phyloP scores from a whole-genome alignment of 2,888 invertebrate genomes.

The Priocnemis perturbator region DNA sequence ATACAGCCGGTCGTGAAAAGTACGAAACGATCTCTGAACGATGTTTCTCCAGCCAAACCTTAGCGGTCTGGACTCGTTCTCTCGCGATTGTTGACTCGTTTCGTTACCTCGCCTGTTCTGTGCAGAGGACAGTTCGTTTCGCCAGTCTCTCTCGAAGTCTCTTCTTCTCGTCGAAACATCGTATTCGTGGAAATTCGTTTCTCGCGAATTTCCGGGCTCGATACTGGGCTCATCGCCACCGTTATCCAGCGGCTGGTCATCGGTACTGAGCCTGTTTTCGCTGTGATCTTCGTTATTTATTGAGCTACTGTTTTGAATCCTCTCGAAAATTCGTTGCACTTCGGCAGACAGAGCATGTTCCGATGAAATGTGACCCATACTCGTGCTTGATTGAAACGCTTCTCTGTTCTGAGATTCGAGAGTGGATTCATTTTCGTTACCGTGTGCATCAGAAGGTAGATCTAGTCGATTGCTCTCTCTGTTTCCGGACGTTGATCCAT shows the following conservation, averaged over 20 bases:
- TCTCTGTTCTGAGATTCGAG: slow-evolving; percentile 17
- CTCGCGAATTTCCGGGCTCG: slow-evolving; percentile 11
- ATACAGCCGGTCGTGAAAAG: background rate
- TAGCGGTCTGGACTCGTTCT: slow-evolving; percentile 11
- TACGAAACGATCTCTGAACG: no score
- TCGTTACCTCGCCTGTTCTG: no score
- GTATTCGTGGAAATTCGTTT: slow-evolving; percentile 13
- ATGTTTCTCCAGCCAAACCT: background rate
- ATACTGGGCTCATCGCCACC: background rate
- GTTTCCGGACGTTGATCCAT: background rate
- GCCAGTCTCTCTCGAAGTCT: slow-evolving; percentile 6
- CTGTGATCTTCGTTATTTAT: slow-evolving; percentile 35
- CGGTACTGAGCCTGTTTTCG: slow-evolving; percentile 12
- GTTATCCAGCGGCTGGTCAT: background rate
- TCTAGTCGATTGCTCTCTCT: background rate
- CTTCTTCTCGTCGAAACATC: slow-evolving; percentile 2
- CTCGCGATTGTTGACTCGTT: slow-evolving; percentile 10
- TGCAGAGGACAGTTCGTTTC: no score
- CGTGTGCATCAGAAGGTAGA: background rate
- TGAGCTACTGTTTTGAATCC: slow-evolving; percentile 48
- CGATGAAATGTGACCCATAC: slow-evolving; percentile 10
- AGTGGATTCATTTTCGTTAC: background rate
- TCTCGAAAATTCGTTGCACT: slow-evolving; percentile 58
- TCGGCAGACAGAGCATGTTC: slow-evolving; percentile 52
- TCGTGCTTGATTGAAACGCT: slow-evolving; percentile 12